Percentiles rank a stretch among this genome's conserved stretches.
phyloP scores from a whole-genome alignment of 1,140 invertebrate species.

The Melitaea cinxia region DNA sequence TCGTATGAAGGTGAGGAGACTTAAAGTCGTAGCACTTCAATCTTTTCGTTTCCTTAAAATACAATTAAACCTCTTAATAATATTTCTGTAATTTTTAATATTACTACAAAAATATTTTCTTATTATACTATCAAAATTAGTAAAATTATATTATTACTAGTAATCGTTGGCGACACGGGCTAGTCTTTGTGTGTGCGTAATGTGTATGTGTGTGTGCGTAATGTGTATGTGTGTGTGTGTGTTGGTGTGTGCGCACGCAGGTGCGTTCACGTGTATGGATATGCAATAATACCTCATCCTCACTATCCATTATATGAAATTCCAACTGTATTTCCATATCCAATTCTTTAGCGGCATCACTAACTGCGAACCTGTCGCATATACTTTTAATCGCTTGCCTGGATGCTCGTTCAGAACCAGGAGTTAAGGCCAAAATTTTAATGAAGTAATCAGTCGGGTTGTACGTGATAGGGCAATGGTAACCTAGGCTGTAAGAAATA shows the following conservation, averaged over 20 bases:
- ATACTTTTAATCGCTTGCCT: conserved; percentile 85
- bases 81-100: too few relatives aligned
- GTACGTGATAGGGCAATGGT: conserved; percentile 90
- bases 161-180: too few relatives aligned
- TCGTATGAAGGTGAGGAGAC: conserved; percentile 83
- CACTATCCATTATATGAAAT: conserved; percentile 82
- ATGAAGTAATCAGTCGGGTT: conserved; percentile 97
- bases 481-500: conserved; percentile 85
- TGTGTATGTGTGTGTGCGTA: too few relatives aligned
- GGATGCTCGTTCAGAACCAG: conserved; percentile 87
- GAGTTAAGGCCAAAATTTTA: conserved; percentile 90
- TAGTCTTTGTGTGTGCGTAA: too few relatives aligned
- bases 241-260: too few relatives aligned
- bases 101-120: too few relatives aligned
- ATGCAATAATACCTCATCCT: conserved; percentile 60
- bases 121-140: too few relatives aligned
- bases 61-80: conserved; percentile 6
- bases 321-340: conserved; percentile 87
- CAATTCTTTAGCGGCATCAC: conserved; percentile 88
- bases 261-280: too few relatives aligned
- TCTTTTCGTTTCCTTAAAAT: conserved; percentile 54
- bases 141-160: too few relatives aligned
- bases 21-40: conserved; percentile 67
- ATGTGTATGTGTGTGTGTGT: too few relatives aligned
- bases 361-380: conserved; percentile 90